phyloP scores from a whole-genome alignment of 2,888 invertebrate species.

The Drosophila neotestacea region DNA sequence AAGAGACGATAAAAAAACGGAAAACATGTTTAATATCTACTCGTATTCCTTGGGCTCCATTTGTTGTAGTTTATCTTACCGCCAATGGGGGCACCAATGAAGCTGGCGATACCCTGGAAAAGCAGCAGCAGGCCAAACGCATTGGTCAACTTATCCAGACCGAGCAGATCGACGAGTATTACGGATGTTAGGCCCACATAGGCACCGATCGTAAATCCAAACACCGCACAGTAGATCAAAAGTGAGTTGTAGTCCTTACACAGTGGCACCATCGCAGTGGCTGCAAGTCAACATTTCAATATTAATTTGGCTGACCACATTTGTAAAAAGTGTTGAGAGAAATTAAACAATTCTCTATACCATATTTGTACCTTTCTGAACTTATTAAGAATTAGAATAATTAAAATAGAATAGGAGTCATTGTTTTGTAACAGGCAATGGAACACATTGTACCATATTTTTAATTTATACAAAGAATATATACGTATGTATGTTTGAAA shows the following conservation, averaged over 20 bases:
- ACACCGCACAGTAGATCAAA: constrained; percentile 91
- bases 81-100: constrained; percentile 96
- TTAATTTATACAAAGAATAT: no score
- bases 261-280: constrained; percentile 92
- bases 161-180: constrained; percentile 96
- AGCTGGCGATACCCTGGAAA: constrained; percentile 97
- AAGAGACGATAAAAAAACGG: constrained; percentile 9
- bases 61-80: constrained; percentile 87
- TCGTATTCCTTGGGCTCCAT: background rate
- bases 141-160: constrained; percentile 97
- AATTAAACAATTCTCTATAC: no score
- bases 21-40: background rate
- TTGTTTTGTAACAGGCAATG: no score
- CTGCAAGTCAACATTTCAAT: constrained; percentile 84
- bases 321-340: no score
- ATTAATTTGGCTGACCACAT: no score
- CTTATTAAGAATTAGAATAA: no score
- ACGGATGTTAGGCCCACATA: constrained; percentile 99
- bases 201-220: constrained; percentile 96
- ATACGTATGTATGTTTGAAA: background rate
- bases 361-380: no score
- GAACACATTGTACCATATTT: no score
- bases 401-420: no score
- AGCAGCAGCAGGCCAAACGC: constrained; percentile 96
- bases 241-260: constrained; percentile 91